Conservation (phyloP, 2,797 vertebrate species). For the Podargus strigoides region DNA sequence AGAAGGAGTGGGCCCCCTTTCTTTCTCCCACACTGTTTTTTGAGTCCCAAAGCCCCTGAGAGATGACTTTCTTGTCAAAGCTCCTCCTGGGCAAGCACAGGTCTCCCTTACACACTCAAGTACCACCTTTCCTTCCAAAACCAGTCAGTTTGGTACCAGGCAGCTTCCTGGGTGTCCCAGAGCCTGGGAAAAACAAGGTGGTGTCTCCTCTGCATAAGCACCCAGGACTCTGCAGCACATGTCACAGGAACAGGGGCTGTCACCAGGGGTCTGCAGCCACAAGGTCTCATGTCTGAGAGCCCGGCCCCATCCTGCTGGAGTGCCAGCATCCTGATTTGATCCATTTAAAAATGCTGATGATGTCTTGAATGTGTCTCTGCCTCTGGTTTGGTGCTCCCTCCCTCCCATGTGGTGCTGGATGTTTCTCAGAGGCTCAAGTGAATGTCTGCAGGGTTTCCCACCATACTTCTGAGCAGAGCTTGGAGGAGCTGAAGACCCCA, state of each 20-base stretch:
- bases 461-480: neutral
- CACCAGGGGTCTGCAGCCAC: neutral
- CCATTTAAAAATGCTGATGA: fast-evolving
- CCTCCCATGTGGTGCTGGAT: neutral
- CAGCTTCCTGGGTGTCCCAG: neutral
- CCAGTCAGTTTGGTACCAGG: neutral
- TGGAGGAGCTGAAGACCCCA: neutral
- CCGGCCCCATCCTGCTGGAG: neutral
- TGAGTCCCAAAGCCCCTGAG: neutral
- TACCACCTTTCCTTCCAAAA: neutral
- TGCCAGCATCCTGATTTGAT: neutral
- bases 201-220: neutral
- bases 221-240: neutral
- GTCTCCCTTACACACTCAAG: neutral
- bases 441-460: neutral
- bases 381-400: neutral
- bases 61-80: neutral
- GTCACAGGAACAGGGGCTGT: neutral
- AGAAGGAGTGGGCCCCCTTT: neutral
- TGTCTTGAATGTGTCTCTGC: neutral
- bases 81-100: neutral
- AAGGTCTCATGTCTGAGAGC: neutral
- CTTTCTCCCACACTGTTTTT: neutral
- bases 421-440: constrained; percentile 24
- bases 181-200: neutral